phyloP scores from a whole-genome alignment of 1,140 invertebrate genomes.

The Aphis craccivora region DNA sequence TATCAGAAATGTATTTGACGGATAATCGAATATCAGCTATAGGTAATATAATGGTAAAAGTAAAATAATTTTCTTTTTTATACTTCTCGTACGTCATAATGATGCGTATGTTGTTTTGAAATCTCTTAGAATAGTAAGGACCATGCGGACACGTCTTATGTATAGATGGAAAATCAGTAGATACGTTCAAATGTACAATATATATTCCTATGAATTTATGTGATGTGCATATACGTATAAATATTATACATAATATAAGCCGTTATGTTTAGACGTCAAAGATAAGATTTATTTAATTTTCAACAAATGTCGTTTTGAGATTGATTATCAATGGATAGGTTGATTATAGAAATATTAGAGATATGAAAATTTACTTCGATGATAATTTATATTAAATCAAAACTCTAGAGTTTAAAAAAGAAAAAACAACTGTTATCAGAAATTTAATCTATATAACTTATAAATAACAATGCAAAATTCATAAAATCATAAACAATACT shows the following conservation, averaged over 20 bases:
- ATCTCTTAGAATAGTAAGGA: background rate
- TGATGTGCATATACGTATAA: background rate
- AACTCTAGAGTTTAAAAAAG: background rate
- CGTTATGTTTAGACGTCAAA: background rate
- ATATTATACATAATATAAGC: background rate
- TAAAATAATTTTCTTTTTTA: background rate
- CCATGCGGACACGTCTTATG: background rate
- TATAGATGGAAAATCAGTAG: background rate
- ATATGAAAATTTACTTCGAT: background rate
- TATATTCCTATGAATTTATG: background rate
- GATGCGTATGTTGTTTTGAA: background rate
- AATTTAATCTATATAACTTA: background rate
- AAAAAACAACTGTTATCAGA: background rate
- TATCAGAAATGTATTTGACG: constrained; percentile 11
- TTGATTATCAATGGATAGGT: background rate
- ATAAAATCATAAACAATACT: background rate
- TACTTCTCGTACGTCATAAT: background rate
- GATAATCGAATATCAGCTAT: constrained; percentile 18
- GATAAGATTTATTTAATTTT: background rate
- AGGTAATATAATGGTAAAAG: background rate
- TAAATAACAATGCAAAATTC: background rate
- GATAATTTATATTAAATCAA: background rate
- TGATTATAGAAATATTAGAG: background rate
- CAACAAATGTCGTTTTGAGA: background rate
- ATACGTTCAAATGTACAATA: background rate